phyloP scores from a whole-genome alignment of 2,113 vertebrate genomes.

The Chaetodon auriga region DNA sequence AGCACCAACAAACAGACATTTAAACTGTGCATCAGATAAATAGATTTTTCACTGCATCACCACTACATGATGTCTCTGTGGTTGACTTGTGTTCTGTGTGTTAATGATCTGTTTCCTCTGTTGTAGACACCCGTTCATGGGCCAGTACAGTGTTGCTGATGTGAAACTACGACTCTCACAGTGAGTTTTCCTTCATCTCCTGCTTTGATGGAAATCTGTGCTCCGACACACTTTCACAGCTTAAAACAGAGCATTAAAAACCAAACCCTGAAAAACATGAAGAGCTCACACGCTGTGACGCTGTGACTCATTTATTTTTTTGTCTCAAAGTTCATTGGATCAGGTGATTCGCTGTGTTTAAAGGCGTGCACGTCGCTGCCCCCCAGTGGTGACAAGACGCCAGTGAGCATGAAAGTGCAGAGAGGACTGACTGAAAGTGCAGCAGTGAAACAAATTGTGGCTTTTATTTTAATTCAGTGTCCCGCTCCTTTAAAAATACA shows the following conservation, averaged over 20 bases:
- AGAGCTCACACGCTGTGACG: no score
- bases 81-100: not conserved
- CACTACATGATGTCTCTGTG: not conserved
- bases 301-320: not conserved
- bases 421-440: not conserved
- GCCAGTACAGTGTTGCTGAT: conserved; percentile 95
- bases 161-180: conserved; percentile 96
- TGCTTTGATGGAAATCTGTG: no score
- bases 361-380: conserved; percentile 10
- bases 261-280: not conserved
- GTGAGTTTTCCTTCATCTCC: conserved; percentile 86
- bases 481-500: not conserved
- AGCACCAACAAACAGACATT: no score
- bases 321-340: not conserved
- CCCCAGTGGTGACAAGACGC: conserved; percentile 32
- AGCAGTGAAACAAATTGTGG: not conserved
- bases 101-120: not conserved
- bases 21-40: no score
- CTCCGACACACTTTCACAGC: not conserved
- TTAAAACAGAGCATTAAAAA: not conserved
- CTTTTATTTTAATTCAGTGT: not conserved
- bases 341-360: no score
- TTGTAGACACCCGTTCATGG: conserved; percentile 95
- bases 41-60: no score
- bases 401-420: not conserved